Percentiles rank a stretch among this genome's conserved stretches.
Conservation (phyloP, 1,140 invertebrate genomes). For the Zaprionus davidi region DNA sequence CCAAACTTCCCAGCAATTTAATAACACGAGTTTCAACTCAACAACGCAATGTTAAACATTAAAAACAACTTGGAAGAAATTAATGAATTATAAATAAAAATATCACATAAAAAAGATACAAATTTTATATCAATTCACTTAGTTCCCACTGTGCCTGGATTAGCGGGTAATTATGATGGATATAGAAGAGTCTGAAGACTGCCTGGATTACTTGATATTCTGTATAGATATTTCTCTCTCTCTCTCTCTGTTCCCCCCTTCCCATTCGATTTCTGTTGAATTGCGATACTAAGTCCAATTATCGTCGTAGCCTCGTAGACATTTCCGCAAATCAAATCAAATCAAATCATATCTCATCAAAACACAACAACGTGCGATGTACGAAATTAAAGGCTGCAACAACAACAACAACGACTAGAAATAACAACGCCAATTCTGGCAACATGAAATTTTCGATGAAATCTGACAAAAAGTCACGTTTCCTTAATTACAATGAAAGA, state of each 20-base stretch:
- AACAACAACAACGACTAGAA: slow-evolving; percentile 54
- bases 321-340: slow-evolving; percentile 76
- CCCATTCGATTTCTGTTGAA: neutral
- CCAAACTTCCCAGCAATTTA: slow-evolving; percentile 68
- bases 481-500: slow-evolving; percentile 79
- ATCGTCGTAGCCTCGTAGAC: slow-evolving; percentile 35
- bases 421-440: slow-evolving; percentile 73
- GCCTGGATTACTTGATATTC: neutral
- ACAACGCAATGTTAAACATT: slow-evolving; percentile 50
- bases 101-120: slow-evolving; percentile 7
- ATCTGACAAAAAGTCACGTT: slow-evolving; percentile 81
- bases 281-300: slow-evolving; percentile 16
- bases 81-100: slow-evolving; percentile 27
- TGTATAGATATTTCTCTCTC: neutral
- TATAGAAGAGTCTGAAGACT: neutral
- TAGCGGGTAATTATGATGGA: neutral
- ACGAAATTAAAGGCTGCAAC: slow-evolving; percentile 60
- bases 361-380: slow-evolving; percentile 64
- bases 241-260: neutral
- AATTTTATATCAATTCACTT: neutral
- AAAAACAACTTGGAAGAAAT: slow-evolving; percentile 10
- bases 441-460: slow-evolving; percentile 64
- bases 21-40: slow-evolving; percentile 78
- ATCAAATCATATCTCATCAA: slow-evolving; percentile 60
- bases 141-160: slow-evolving; percentile 3